phyloP scores from a whole-genome alignment of 2,113 vertebrate species.

The Ptilonorhynchus violaceus region DNA sequence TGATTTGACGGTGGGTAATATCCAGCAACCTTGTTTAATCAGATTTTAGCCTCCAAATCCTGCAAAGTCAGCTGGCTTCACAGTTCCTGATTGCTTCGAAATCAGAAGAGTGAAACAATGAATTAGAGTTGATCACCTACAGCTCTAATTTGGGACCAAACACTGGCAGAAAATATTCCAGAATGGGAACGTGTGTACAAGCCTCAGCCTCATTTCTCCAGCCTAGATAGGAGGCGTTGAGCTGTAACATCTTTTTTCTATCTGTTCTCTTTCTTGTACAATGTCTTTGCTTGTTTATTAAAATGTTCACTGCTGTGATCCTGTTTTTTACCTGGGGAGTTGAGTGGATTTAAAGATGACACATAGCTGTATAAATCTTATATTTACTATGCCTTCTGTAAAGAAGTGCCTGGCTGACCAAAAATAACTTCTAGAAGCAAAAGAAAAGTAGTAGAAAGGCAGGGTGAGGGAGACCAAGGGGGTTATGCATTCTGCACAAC shows the following conservation, averaged over 20 bases:
- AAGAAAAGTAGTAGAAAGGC: neutral
- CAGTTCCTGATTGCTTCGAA: slow-evolving; percentile 30
- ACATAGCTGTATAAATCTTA: slow-evolving; percentile 24
- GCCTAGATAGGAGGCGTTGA: neutral
- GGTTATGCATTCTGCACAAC: neutral
- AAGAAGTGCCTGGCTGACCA: neutral
- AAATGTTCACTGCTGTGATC: slow-evolving; percentile 50
- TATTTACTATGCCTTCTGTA: slow-evolving; percentile 2
- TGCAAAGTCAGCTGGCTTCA: slow-evolving; percentile 22
- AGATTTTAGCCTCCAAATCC: slow-evolving; percentile 20
- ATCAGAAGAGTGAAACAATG: slow-evolving; percentile 15
- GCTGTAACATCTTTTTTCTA: neutral
- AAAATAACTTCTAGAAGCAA: slow-evolving; percentile 22
- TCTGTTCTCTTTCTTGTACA: neutral
- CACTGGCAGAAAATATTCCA: neutral
- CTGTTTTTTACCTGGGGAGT: neutral
- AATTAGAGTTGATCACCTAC: slow-evolving; percentile 16
- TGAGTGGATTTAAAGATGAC: slow-evolving; percentile 42
- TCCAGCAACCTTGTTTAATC: slow-evolving; percentile 17
- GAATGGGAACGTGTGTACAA: neutral
- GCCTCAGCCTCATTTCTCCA: neutral
- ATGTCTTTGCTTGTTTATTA: slow-evolving; percentile 48
- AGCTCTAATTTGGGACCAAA: neutral
- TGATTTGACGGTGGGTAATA: slow-evolving; percentile 8
- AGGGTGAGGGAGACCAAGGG: neutral